Percentiles rank a stretch among this genome's conserved stretches.
phyloP scores from a whole-genome alignment of 2,113 vertebrate genomes.

The Taxidea taxus region DNA sequence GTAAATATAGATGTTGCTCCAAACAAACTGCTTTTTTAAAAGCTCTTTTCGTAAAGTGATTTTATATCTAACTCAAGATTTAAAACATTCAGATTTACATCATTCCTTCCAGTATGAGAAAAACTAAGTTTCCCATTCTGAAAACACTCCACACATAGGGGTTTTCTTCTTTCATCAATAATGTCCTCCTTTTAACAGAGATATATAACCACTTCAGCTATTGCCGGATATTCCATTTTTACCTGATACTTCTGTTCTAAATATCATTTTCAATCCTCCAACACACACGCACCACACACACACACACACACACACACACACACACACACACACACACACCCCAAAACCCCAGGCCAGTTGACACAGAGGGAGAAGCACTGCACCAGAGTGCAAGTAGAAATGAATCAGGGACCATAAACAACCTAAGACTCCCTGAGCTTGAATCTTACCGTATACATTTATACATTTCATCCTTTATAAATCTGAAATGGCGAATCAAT shows the following conservation, averaged over 20 bases:
- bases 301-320: neutral
- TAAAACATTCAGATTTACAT: conserved; percentile 25
- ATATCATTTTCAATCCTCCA: neutral
- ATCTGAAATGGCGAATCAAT: neutral
- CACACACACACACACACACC: neutral
- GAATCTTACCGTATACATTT: neutral
- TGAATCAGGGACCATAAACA: neutral
- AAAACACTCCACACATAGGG: neutral
- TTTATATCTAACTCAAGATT: conserved; percentile 16
- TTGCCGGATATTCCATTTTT: neutral
- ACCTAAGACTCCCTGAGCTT: neutral
- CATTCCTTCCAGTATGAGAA: neutral
- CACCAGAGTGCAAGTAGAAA: neutral
- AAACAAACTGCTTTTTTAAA: neutral
- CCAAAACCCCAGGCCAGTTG: neutral
- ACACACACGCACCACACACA: neutral
- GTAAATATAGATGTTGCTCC: neutral
- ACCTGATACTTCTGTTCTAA: neutral
- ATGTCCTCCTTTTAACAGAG: neutral
- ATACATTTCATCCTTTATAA: neutral
- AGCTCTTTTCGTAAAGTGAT: neutral
- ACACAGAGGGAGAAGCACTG: neutral
- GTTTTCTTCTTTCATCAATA: conserved; percentile 36
- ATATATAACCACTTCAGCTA: neutral
- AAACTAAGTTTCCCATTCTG: neutral